Base-by-base conservation (phyloP, 2,113 vertebrate genomes). In the Nibea albiflora region DNA sequence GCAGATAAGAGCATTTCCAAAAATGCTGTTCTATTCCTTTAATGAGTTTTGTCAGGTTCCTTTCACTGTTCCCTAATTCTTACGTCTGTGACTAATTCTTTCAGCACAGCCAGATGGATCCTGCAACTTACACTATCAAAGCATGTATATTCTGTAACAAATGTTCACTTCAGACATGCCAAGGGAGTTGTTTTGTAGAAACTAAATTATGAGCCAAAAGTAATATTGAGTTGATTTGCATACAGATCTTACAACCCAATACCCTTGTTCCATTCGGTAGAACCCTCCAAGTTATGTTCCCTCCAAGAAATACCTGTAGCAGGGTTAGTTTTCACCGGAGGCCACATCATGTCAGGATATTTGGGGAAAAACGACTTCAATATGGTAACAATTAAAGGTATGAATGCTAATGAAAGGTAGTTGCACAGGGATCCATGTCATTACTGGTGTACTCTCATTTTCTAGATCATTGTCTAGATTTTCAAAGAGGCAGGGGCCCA, bases 141-240 rank as follows among this genome's bases (percentile, higher is more conserved):
- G 81, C 85, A 85, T 80, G 83, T 80, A 84, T 83, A 90, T 78
- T 89, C 84, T 87, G 81, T 84, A 88, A 89, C 88, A 92, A 88
- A 90, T 90, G 86, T 89, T 90, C 88, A 75, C 82, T 90, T 90
- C 78, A 85, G 81, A 88, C 79, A 81, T 88, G 89, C 89, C 89
- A 88, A 89, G 73, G 53, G 83, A 89, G 60, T 73, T 16, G 20
- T 90, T 89, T 79, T 83, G 76, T 83, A 60, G 67, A 86, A 90
- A 73, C 63, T 24, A 65, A 86, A 90, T 89, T 73, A 57, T 8
- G 52, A 89, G 83, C 86, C 86, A 89, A 80, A 86, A 88, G 88
- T 74, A 89, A 87, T 93, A 86, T 88, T 80, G 74, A 90, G 74
- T 89, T 67, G 58, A 88, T 92, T 87, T 92, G 90, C 85, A 89